Base-by-base conservation (phyloP, 2,797 vertebrate species). In the Astyanax mexicanus region DNA sequence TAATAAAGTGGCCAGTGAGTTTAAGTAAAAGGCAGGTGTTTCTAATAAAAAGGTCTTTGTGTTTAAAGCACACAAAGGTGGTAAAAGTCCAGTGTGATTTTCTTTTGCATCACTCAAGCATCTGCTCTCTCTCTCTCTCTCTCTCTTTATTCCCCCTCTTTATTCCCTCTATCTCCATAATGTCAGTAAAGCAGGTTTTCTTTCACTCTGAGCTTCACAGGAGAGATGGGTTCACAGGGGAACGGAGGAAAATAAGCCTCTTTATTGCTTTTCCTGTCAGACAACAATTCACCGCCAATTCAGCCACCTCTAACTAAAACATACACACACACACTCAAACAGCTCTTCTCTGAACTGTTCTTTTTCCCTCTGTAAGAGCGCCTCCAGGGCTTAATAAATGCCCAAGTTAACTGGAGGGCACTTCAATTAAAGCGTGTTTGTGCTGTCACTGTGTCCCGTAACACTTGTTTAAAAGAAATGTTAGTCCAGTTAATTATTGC, bases 401-500 rank as follows among this genome's bases (percentile, higher is more conserved):
- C 83, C 74, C 81, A 51, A 47, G 51, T 84, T 86, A 86, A 88
- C 86, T 83, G 75, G 80, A 89, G 88, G 89, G 75, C 85, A 80
- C 88, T 89, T 90, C 89, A 89, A 92, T 91, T 92, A 91, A 89
- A 88, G 65, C 72, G 87, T 82, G 84, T 87, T 72, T 67, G 81
- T 25, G 84, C 86, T 87, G 88, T 88, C 85, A 85, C 81, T 45
- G 67, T 78, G 71, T 81, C 85, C 81, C 84, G 83, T 84, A 84
- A 86, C 83, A 84, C 85, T 84, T 62, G 44, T 89, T 91, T 89
- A 86, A 87, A 80, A 86, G 81, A 86, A 86, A 88, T 51, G 70
- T 88, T 89, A 78, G 88, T 84, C 84, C 81, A 80, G 84, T 85
- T 91, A 88, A 92, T 92, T 90, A 89, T 87, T 90, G 83, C 47